Percentiles rank a stretch among this genome's conserved stretches.
phyloP scores from a whole-genome alignment of 35 echinoderm and acorn worm genomes.

The Patiria miniata region DNA sequence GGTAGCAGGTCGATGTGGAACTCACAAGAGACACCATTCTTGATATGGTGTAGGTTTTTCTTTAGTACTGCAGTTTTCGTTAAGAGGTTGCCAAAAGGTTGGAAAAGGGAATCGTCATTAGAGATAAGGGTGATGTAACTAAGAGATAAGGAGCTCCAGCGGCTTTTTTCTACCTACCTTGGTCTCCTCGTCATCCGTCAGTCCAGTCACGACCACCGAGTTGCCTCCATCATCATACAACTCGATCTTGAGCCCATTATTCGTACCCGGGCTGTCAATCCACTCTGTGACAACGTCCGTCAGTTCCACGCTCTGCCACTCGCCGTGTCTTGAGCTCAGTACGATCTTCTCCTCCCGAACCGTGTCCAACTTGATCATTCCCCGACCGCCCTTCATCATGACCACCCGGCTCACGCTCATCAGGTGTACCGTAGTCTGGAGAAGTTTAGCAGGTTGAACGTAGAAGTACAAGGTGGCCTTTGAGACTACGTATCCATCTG shows the following conservation, averaged over 20 bases:
- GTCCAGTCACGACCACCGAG: conserved; percentile 60
- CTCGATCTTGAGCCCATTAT: conserved; percentile 46
- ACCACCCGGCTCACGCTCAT: conserved; percentile 52
- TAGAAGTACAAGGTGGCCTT: conserved; percentile 71
- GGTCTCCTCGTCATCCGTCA: conserved; percentile 46
- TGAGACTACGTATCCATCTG: conserved; percentile 57
- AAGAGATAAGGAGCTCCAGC: background rate
- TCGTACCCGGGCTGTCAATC: conserved; percentile 52
- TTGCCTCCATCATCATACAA: conserved; percentile 59
- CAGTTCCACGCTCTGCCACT: conserved; percentile 68
- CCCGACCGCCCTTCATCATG: background rate
- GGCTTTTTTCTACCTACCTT: background rate
- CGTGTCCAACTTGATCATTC: conserved; percentile 33
- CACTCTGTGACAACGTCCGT: conserved; percentile 68
- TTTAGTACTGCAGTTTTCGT: no score
- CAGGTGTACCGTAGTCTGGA: conserved; percentile 36
- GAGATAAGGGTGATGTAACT: background rate
- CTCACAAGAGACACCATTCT: no score
- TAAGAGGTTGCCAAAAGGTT: no score
- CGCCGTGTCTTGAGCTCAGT: conserved; percentile 32
- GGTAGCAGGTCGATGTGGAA: no score
- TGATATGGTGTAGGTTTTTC: no score
- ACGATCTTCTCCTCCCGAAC: conserved; percentile 48
- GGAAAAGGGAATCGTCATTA: no score
- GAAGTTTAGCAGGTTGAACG: conserved; percentile 26